Evolutionary conservation across 2,797 vertebrate species (phyloP), one percentile per base, ranked within the genome.

Genomic region (Gorsachius magnificus): DNA sequence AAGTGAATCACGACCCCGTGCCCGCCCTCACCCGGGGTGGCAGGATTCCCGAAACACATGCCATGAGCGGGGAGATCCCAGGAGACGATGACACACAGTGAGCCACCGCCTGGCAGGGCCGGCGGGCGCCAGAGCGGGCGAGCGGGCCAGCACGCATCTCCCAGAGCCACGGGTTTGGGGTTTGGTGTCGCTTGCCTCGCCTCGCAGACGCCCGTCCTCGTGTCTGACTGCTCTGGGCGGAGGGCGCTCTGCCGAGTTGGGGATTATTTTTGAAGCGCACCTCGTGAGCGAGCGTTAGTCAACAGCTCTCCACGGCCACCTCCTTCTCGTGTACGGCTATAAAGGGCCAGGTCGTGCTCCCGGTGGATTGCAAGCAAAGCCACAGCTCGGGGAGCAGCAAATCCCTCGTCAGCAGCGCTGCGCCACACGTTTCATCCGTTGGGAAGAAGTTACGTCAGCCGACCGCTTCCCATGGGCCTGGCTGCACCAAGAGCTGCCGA

Each of bases 361-460:
- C 0, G 0, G 1, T 18, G 65, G 64, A 48, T 70, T 87, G 68
- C 68, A 36, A 72, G 26, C 51, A 70, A 50, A 9, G 8, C 48
- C 61, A 8, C 1, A 1, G 33, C 66, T 24, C 5, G 2, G 24
- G 43, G 61, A 64, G 48, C 61, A 33, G 6, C 29, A 54, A 35
- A n/a, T 41, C 79, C n/a, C 25, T 20, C 2, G 0, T 0, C 54
- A 48, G 36, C 86, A 77, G 76, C 3, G 0, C 76, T 1, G 1
- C 13, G 75, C 50, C 41, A 5, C 24, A 0, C 0, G 0, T 41
- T 50, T 33, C 35, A 2, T 46, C 80, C 15, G 0, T 3, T 8
- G 38, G 72, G 83, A 57, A 46, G 66, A 25, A 38, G 31, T 16
- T 4, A 7, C 1, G 0, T 29, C 5, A 1, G 7, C 6, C 6